These are phyloP conservation scores for Erinaceus europaeus DNA, from an alignment of 2,113 vertebrate species.

Conservation along the genomic window DNA sequence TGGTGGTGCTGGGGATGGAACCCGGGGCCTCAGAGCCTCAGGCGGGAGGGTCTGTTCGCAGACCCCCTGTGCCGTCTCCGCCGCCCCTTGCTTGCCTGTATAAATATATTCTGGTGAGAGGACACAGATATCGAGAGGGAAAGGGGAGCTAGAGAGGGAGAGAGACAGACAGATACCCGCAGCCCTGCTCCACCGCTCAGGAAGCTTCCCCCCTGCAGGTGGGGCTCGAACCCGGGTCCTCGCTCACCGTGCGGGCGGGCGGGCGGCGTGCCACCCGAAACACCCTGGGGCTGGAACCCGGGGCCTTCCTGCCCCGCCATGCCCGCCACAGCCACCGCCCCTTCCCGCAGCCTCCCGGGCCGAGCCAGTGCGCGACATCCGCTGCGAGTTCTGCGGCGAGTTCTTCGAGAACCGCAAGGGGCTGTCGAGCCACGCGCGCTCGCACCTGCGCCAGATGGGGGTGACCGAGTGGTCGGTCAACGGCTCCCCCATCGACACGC, in stretches of 20 bases:
- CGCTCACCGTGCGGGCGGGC: background rate
- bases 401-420: constrained; percentile 97
- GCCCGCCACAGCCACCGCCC: constrained; percentile 21
- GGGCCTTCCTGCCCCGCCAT: constrained; percentile 42
- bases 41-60: too few relatives aligned
- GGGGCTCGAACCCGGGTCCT: too few relatives aligned
- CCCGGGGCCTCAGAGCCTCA: too few relatives aligned
- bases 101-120: too few relatives aligned
- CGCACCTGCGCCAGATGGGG: constrained; percentile 97
- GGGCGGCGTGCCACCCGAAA: background rate
- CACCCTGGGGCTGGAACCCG: constrained; percentile 4
- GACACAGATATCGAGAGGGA: too few relatives aligned
- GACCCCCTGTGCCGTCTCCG: too few relatives aligned
- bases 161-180: too few relatives aligned
- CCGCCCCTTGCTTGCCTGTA: too few relatives aligned
- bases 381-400: constrained; percentile 96
- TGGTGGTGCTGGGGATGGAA: too few relatives aligned
- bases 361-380: constrained; percentile 86
- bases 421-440: constrained; percentile 95
- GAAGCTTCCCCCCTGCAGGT: too few relatives aligned
- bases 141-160: too few relatives aligned
- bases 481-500: constrained; percentile 94
- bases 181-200: too few relatives aligned
- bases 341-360: constrained; percentile 78
- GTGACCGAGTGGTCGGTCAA: constrained; percentile 97